phyloP scores from a whole-genome alignment of 2,113 vertebrate genomes.

The Cyanoderma ruficeps region DNA sequence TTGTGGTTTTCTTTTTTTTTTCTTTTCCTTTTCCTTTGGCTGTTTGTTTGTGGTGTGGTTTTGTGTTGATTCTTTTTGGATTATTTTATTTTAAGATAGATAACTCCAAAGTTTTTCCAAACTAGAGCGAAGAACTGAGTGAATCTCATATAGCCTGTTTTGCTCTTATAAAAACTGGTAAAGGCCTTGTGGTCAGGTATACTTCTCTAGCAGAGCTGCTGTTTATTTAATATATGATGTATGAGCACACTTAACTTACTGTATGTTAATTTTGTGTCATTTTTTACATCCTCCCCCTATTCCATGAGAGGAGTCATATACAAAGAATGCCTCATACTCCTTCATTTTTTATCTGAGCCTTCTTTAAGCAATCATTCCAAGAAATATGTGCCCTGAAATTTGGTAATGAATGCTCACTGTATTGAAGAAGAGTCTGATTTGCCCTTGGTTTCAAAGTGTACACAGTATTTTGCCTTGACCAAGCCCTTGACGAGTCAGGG shows the following conservation, averaged over 20 bases:
- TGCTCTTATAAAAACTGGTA: neutral
- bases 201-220: neutral
- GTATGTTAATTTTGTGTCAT: neutral
- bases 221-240: neutral
- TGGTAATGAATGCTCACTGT: neutral
- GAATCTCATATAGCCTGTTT: neutral
- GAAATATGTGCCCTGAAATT: neutral
- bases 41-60: neutral
- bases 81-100: neutral
- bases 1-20: neutral
- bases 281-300: neutral
- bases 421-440: neutral
- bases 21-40: fast-evolving
- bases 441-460: neutral
- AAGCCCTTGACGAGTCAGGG: neutral
- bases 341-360: neutral
- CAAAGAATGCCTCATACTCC: neutral
- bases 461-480: neutral
- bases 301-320: neutral
- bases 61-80: too few relatives aligned
- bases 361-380: neutral
- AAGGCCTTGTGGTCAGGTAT: neutral
- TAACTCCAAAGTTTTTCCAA: neutral
- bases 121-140: neutral
- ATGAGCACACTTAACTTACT: neutral